Conservation (phyloP, 2,113 vertebrate species). For the Gasterosteus nipponicus region DNA sequence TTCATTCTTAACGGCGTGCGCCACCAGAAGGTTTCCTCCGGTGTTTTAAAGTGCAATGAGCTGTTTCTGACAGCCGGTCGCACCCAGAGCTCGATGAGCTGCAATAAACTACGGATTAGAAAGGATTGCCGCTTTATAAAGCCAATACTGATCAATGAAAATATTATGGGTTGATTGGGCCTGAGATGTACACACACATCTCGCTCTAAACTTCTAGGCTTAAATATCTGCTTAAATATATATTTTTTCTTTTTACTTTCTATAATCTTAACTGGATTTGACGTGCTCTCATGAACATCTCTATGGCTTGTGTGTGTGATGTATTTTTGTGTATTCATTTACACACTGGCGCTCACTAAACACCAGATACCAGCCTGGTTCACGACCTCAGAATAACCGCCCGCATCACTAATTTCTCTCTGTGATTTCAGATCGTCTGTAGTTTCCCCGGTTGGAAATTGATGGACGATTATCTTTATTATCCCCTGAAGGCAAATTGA, state of each 20-base stretch:
- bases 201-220: background rate
- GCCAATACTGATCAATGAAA: background rate
- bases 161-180: background rate
- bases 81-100: slow-evolving; percentile 5
- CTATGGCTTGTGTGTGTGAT: background rate
- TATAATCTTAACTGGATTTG: background rate
- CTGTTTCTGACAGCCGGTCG: slow-evolving; percentile 16
- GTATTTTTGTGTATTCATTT: background rate
- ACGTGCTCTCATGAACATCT: background rate
- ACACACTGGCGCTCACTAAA: background rate
- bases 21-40: background rate
- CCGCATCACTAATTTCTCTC: background rate
- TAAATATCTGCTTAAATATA: background rate
- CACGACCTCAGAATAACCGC: background rate
- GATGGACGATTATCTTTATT: slow-evolving; percentile 10
- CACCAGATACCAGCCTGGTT: background rate
- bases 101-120: slow-evolving; percentile 9
- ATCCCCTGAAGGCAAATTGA: background rate
- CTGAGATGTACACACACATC: background rate
- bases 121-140: slow-evolving; percentile 1
- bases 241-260: background rate
- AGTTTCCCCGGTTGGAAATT: background rate
- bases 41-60: slow-evolving; percentile 29
- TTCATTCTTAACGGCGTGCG: background rate
- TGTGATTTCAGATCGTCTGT: background rate